Conservation (phyloP, 2,888 invertebrate genomes). For the Leptopilina myrica region DNA sequence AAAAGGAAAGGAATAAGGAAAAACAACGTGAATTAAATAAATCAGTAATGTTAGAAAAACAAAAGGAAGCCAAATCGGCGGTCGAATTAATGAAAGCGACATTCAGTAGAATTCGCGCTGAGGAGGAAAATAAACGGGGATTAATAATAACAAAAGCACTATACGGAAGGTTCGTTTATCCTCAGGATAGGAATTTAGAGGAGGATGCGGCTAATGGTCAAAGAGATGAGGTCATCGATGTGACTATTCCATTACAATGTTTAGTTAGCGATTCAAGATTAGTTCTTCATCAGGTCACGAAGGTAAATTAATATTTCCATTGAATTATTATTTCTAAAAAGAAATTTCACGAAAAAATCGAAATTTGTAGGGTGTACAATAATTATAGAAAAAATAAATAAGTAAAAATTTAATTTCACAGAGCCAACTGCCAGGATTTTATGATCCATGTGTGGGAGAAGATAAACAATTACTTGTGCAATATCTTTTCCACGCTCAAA, state of each 20-base stretch:
- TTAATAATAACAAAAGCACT: conserved; percentile 90
- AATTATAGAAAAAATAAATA: too few species aligned
- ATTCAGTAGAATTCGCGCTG: conserved; percentile 87
- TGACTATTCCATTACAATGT: conserved; percentile 96
- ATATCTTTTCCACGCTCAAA: conserved; percentile 89
- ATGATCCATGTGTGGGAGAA: conserved; percentile 96
- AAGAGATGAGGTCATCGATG: conserved; percentile 86
- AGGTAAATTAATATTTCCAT: conserved; percentile 79
- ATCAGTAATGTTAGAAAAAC: conserved; percentile 86
- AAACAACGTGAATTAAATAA: conserved; percentile 89
- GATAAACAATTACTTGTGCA: conserved; percentile 91
- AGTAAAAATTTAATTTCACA: conserved; percentile 76
- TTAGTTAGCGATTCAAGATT: conserved; percentile 94
- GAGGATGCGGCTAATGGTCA: conserved; percentile 66
- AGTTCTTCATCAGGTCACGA: conserved; percentile 88
- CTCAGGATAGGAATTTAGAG: conserved; percentile 59
- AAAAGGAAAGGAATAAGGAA: conserved; percentile 88
- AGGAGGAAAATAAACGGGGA: conserved; percentile 90
- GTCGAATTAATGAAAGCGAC: conserved; percentile 94
- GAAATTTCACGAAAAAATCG: too few species aligned
- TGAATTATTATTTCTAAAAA: too few species aligned
- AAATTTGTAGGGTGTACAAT: too few species aligned
- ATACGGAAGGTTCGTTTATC: conserved; percentile 84
- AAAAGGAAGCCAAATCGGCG: conserved; percentile 90
- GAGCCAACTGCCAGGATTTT: conserved; percentile 97